Conservation (phyloP, 2,797 vertebrate genomes). For the Bradypodion ventrale region DNA sequence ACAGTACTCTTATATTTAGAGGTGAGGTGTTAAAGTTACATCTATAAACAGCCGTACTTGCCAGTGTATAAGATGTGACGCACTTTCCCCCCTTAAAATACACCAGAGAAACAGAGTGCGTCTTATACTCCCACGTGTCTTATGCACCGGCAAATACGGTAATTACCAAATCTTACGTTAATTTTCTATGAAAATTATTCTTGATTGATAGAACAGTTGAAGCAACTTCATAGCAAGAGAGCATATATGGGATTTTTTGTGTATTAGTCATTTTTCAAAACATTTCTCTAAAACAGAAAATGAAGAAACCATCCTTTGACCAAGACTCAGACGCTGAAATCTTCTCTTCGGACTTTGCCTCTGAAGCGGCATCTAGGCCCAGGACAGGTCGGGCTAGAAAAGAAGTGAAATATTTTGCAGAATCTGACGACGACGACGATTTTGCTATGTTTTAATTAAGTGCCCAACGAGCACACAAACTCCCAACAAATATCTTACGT, state of each 20-base stretch:
- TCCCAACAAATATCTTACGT: slow-evolving; percentile 81
- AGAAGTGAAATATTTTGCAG: slow-evolving; percentile 94
- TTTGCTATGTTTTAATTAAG: slow-evolving; percentile 94
- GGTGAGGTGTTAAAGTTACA: no score
- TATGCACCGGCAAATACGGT: no score
- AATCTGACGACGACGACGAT: slow-evolving; percentile 89
- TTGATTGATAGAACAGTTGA: neutral
- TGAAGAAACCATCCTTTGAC: slow-evolving; percentile 83
- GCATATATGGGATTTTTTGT: neutral
- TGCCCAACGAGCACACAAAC: slow-evolving; percentile 77
- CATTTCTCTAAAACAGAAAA: slow-evolving; percentile 78
- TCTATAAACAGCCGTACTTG: no score
- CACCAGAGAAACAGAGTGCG: no score
- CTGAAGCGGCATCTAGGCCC: slow-evolving; percentile 78
- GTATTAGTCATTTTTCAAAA: slow-evolving; percentile 1
- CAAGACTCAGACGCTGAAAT: slow-evolving; percentile 85
- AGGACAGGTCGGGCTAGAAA: slow-evolving; percentile 90
- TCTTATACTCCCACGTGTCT: no score
- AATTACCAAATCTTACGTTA: no score
- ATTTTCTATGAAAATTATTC: neutral
- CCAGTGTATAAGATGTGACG: no score
- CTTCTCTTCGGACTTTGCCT: slow-evolving; percentile 77
- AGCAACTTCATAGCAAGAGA: neutral
- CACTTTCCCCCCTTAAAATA: no score
- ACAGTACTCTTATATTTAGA: neutral